These are phyloP conservation scores for Rana temporaria DNA, from an alignment of 2,113 vertebrate species.

Conservation along the genomic window DNA sequence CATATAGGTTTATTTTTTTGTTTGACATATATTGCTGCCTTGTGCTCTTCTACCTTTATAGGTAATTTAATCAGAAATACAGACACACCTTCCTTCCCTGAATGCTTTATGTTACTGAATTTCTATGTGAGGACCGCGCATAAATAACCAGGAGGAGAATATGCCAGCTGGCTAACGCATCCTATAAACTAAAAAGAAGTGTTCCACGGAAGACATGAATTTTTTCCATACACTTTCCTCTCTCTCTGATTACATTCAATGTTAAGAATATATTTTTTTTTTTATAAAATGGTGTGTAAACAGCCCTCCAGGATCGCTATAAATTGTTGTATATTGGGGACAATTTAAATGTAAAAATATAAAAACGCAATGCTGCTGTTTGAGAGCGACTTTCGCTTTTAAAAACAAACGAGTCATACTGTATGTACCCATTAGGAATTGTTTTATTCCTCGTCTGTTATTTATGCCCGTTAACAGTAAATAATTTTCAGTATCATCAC, in stretches of 20 bases:
- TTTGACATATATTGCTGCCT: too few species aligned
- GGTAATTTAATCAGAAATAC: background rate
- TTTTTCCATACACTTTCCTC: background rate
- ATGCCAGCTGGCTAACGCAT: background rate
- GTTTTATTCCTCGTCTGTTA: background rate
- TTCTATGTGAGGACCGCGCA: background rate
- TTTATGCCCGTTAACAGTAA: background rate
- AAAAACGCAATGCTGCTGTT: background rate
- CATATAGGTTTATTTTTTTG: too few species aligned
- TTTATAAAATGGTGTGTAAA: background rate
- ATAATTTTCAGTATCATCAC: background rate
- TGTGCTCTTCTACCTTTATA: background rate
- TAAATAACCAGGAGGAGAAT: conserved; percentile 14
- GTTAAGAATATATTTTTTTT: conserved; percentile 21
- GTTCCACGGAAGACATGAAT: background rate
- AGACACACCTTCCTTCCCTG: too few species aligned
- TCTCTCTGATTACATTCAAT: background rate
- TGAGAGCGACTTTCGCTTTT: background rate
- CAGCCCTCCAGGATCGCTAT: background rate
- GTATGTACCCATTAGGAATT: background rate
- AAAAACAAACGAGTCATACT: background rate
- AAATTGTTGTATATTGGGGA: background rate
- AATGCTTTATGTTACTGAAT: background rate
- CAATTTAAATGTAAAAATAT: background rate
- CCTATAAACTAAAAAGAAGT: conserved; percentile 11